phyloP scores from a whole-genome alignment of 2,888 invertebrate genomes.

The Trachelus iudaicus region DNA sequence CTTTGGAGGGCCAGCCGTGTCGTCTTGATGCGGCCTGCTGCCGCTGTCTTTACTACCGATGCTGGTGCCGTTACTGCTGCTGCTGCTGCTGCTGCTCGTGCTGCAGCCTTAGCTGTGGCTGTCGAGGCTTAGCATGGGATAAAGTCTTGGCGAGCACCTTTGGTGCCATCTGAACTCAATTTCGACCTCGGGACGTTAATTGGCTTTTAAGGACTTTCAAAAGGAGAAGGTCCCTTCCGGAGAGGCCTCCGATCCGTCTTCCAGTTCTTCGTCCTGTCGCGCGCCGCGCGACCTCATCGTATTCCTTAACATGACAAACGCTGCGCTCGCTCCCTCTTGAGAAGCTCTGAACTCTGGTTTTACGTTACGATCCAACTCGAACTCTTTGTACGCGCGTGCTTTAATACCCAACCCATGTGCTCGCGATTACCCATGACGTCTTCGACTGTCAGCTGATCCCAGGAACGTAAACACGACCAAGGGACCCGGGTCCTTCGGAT shows the following conservation, averaged over 20 bases:
- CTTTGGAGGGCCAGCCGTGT: constrained; percentile 15
- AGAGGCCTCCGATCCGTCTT: neutral
- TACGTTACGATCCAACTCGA: neutral
- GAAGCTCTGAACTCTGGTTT: neutral
- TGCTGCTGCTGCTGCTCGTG: constrained; percentile 35
- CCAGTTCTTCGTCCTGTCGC: neutral
- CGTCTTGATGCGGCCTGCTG: constrained; percentile 11
- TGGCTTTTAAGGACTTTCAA: neutral
- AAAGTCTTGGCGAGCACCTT: constrained; percentile 46
- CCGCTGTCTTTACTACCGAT: constrained; percentile 25
- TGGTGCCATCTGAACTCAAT: constrained; percentile 37
- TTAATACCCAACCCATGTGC: neutral
- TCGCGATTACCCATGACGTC: neutral
- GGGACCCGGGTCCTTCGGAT: neutral
- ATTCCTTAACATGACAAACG: neutral
- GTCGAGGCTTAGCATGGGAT: constrained; percentile 43
- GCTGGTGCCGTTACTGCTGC: constrained; percentile 14
- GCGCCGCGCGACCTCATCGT: neutral
- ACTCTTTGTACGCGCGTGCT: neutral
- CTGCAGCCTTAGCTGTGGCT: constrained; percentile 53
- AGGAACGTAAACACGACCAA: neutral
- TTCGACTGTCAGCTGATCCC: neutral
- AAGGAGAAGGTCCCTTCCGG: neutral
- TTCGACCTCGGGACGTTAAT: constrained; percentile 1
- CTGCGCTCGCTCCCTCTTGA: neutral